These are phyloP conservation scores for Echinometra lucunter DNA, from an alignment of 53 echinoderm and acorn worm genomes.

Conservation along the genomic window DNA sequence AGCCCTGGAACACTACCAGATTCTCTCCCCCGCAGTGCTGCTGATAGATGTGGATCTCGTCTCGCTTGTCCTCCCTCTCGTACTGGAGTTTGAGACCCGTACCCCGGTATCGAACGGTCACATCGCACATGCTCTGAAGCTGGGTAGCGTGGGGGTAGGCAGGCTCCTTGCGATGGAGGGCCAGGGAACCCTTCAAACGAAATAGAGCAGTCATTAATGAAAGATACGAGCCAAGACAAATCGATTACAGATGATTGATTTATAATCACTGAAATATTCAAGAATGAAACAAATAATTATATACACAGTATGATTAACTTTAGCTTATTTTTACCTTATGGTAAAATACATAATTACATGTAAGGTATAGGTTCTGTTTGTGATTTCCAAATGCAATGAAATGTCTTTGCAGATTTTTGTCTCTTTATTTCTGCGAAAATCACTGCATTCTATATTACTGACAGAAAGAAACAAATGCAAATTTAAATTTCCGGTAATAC, in stretches of 20 bases:
- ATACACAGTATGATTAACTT: too few relatives aligned
- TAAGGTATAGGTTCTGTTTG: neutral
- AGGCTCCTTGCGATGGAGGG: conserved; percentile 94
- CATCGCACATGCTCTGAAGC: conserved; percentile 95
- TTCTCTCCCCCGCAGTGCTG: conserved; percentile 99
- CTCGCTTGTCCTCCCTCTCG: conserved; percentile 90
- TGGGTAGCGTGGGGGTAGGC: conserved; percentile 91
- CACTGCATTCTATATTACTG: too few relatives aligned
- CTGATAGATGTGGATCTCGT: conserved; percentile 93
- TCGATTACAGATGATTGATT: neutral
- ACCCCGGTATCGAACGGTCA: conserved; percentile 94
- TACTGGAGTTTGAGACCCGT: conserved; percentile 91
- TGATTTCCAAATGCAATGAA: too few relatives aligned
- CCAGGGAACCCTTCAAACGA: conserved; percentile 78
- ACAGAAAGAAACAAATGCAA: too few relatives aligned
- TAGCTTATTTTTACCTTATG: too few relatives aligned
- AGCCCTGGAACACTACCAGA: conserved; percentile 92
- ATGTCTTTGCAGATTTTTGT: neutral
- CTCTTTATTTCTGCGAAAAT: neutral
- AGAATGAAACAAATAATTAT: too few relatives aligned
- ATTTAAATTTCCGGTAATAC: too few relatives aligned
- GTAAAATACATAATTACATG: too few relatives aligned
- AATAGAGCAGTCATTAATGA: neutral
- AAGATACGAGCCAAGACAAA: neutral
- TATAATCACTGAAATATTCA: neutral